These are phyloP conservation scores for Lepidurus packardi DNA, from an alignment of 1,140 invertebrate species.

Conservation along the genomic window DNA sequence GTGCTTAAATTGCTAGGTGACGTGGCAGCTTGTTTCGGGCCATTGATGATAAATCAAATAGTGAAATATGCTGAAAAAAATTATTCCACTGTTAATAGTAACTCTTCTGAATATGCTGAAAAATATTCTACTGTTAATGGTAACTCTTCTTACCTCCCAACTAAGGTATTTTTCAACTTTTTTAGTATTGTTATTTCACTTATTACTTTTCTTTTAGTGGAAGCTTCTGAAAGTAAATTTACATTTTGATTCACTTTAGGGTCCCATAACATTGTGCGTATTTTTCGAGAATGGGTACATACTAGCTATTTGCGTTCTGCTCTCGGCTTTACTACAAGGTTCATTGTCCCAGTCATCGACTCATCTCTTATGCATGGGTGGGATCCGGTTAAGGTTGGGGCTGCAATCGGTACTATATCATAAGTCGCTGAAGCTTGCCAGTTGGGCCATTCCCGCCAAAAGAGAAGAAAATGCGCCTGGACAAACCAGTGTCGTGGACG, in stretches of 20 bases:
- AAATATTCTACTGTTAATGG: too few relatives aligned
- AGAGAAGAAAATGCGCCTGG: conserved; percentile 9
- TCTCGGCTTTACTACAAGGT: conserved; percentile 67
- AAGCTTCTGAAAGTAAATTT: too few relatives aligned
- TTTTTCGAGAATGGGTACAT: conserved; percentile 71
- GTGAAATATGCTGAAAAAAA: conserved; percentile 17
- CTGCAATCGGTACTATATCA: conserved; percentile 52
- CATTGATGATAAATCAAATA: conserved; percentile 66
- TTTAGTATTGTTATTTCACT: too few relatives aligned
- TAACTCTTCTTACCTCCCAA: not conserved
- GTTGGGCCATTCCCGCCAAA: conserved; percentile 14
- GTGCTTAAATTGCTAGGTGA: conserved; percentile 72
- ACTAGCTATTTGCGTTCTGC: conserved; percentile 62
- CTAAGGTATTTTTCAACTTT: too few relatives aligned
- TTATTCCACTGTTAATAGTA: conserved; percentile 18
- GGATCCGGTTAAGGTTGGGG: conserved; percentile 68
- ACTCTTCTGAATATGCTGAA: conserved; percentile 25
- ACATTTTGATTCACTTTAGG: conserved; percentile 20
- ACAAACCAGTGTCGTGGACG: conserved; percentile 46
- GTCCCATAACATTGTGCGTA: conserved; percentile 50
- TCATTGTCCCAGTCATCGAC: conserved; percentile 77
- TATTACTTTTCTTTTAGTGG: too few relatives aligned
- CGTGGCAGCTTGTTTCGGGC: conserved; percentile 64
- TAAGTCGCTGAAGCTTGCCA: conserved; percentile 36
- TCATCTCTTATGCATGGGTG: conserved; percentile 72